phyloP scores from a whole-genome alignment of 2,888 invertebrate species.

The Drosophila pseudotalamancana region DNA sequence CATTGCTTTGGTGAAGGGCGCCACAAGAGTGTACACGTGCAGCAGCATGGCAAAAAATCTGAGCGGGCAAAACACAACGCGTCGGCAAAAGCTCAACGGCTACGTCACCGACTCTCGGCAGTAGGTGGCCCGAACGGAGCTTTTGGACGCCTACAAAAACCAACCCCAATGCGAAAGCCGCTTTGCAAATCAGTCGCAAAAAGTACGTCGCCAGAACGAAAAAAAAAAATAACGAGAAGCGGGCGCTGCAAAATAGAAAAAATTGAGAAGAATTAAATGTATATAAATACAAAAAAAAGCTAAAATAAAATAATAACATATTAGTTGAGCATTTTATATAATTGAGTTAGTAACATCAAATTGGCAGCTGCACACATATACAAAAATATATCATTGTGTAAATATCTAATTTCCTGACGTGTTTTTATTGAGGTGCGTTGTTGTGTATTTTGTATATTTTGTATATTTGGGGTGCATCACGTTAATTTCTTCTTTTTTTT shows the following conservation, averaged over 20 bases:
- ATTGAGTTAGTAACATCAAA: neutral
- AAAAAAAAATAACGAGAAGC: slow-evolving; percentile 34
- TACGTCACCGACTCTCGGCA: slow-evolving; percentile 47
- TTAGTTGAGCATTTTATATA: neutral
- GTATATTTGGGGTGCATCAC: too few species aligned
- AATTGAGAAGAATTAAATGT: slow-evolving; percentile 8
- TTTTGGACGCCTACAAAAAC: slow-evolving; percentile 74
- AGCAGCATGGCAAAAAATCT: slow-evolving; percentile 22
- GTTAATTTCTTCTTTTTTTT: neutral
- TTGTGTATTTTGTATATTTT: neutral
- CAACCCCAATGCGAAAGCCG: slow-evolving; percentile 77
- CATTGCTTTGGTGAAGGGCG: slow-evolving; percentile 86
- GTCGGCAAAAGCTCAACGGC: slow-evolving; percentile 41
- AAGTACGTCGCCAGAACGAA: slow-evolving; percentile 81
- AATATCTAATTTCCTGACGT: slow-evolving; percentile 5
- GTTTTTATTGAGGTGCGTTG: slow-evolving; percentile 35
- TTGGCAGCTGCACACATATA: neutral
- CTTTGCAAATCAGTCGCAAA: slow-evolving; percentile 82
- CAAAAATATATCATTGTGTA: neutral
- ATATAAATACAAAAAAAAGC: slow-evolving; percentile 8
- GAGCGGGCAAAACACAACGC: slow-evolving; percentile 7
- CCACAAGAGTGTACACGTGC: slow-evolving; percentile 44
- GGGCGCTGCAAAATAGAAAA: slow-evolving; percentile 27
- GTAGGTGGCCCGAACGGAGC: slow-evolving; percentile 58
- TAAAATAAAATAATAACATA: slow-evolving; percentile 17